A percentile compares a stretch with the other conserved stretches of the same genome.
Conservation (phyloP, 2,113 vertebrate genomes). For the Rynchops niger region DNA sequence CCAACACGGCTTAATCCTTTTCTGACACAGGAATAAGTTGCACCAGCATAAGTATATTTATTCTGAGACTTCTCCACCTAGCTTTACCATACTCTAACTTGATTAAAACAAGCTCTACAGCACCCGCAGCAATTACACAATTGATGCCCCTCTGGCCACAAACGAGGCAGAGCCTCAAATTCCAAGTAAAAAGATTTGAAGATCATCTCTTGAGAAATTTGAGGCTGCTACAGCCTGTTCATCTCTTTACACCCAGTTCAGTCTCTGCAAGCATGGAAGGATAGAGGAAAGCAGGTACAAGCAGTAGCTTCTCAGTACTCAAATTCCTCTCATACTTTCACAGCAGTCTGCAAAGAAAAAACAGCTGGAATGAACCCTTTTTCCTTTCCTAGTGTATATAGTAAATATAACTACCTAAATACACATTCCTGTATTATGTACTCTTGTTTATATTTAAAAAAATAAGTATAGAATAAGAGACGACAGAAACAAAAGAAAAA, state of each 20-base stretch:
- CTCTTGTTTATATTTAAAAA: background rate
- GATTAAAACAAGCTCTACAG: background rate
- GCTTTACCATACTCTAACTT: background rate
- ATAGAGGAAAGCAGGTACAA: background rate
- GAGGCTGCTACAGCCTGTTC: background rate
- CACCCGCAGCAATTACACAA: background rate
- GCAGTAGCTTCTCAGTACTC: background rate
- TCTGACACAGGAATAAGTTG: background rate
- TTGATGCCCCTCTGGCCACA: background rate
- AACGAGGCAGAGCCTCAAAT: background rate
- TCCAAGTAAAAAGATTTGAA: background rate
- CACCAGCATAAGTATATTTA: background rate
- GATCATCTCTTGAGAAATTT: background rate
- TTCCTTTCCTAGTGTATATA: background rate
- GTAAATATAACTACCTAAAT: background rate
- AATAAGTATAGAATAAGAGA: background rate
- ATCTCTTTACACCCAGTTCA: background rate
- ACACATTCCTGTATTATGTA: background rate
- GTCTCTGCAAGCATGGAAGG: background rate
- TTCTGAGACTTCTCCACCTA: background rate
- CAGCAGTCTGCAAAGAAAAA: background rate
- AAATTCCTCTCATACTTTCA: constrained; percentile 15
- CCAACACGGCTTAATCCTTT: background rate
- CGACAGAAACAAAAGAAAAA: background rate
- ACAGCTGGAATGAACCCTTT: background rate